Conservation (phyloP, 2,888 invertebrate genomes). For the Andricus curvator region DNA sequence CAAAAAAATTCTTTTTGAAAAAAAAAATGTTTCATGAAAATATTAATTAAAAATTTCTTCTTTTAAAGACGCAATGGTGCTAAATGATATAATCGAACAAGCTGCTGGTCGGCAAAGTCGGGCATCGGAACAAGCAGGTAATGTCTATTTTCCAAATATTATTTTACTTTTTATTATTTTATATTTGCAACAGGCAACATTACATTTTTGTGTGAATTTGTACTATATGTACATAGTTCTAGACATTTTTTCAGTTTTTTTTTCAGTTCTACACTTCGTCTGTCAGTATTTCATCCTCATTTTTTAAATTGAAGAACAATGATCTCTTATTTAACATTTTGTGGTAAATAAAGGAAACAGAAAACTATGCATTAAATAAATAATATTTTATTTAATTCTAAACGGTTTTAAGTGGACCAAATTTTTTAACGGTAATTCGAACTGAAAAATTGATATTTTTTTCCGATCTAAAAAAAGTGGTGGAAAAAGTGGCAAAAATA, state of each 20-base stretch:
- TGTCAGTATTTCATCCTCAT: conserved; percentile 18
- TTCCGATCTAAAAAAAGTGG: no score
- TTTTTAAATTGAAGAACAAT: neutral
- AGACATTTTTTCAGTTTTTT: conserved; percentile 40
- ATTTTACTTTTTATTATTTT: conserved; percentile 41
- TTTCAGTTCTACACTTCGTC: conserved; percentile 3
- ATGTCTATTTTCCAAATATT: conserved; percentile 60
- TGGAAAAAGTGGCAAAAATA: no score
- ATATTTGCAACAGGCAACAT: conserved; percentile 43
- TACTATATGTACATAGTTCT: conserved; percentile 42
- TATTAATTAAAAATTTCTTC: neutral
- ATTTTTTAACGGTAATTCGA: neutral
- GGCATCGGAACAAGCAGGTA: conserved; percentile 93
- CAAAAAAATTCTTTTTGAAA: no score
- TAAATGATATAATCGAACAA: conserved; percentile 98
- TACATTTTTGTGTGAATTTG: conserved; percentile 44
- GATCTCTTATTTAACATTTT: neutral
- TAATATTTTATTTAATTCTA: neutral
- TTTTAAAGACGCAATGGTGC: conserved; percentile 94
- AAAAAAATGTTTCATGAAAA: neutral
- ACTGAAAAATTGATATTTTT: neutral
- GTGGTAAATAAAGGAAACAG: neutral
- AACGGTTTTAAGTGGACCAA: neutral
- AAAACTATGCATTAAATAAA: neutral
- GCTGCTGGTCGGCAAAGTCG: conserved; percentile 93